Base-by-base conservation (phyloP, 2,113 vertebrate species). In the Sporophila hypoxantha region DNA sequence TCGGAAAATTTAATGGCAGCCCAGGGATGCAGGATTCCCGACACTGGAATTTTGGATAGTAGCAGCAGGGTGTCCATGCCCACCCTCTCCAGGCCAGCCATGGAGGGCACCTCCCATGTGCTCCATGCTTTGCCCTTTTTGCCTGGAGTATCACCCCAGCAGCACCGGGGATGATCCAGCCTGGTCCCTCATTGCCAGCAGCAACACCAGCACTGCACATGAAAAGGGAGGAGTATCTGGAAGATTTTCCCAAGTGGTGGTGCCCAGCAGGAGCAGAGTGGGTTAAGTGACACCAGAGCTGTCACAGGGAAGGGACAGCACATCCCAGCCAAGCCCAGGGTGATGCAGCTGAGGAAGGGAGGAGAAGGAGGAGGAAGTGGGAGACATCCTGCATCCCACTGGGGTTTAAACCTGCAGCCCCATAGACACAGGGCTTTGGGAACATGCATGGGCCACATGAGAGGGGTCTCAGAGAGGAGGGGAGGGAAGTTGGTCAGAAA, bases 11-110 rank as follows among this genome's bases (percentile, higher is more conserved):
- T 10, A 37, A 37, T 56, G 55, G 14, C 50, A 68, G 37, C 9
- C 23, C 37, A 2, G 1, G 50, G 36, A 34, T 41, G 30, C 3
- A 14, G 46, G 41, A 13, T 76, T 37, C 4, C 12, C 0, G 0
- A 10, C 1, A 0, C 46, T 36, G 74, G 30, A 22, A n/a, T 41
- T 53, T 61, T 25, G 42, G 50, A 16, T 4, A 8, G 19, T 0
- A 17, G 25, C 77, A 68, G 50, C 20, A 27, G 22, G 3, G 14
- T 64, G 41, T 56, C 47, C 8, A 1, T 56, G 29, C 10, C 32
- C 36, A 46, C 13, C 16, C 19, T 44, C 37, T 42, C 44, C 65
- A 56, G 59, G 15, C 12, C 49, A 73, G 47, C 21, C 0, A 0
- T 32, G 66, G 69, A 56, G 23, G 18, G 23, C 37, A 39, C 23